phyloP scores from a whole-genome alignment of 2,113 vertebrate genomes.

The Sorex araneus region DNA sequence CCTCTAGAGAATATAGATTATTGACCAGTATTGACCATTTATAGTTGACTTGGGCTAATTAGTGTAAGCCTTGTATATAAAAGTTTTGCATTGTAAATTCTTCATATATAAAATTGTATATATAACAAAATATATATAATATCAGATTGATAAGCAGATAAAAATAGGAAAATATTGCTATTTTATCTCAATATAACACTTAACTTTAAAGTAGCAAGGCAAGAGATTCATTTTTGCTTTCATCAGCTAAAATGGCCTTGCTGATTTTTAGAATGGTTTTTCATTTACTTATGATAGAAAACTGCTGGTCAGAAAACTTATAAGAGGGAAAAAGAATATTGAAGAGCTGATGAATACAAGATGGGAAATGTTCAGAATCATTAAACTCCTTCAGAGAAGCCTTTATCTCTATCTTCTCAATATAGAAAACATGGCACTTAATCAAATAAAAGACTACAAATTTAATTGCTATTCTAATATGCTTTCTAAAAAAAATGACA shows the following conservation, averaged over 20 bases:
- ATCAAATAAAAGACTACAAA: conserved; percentile 55
- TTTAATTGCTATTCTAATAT: conserved; percentile 55
- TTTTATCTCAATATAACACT: conserved; percentile 62
- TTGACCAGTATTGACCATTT: not conserved
- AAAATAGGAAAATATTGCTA: not conserved
- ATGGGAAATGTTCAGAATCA: conserved; percentile 69
- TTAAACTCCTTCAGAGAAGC: conserved; percentile 58
- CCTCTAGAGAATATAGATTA: not conserved
- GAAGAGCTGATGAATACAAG: conserved; percentile 51
- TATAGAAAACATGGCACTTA: conserved; percentile 31
- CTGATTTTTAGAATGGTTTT: conserved; percentile 54
- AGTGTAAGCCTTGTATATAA: not conserved
- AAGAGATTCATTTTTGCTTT: conserved; percentile 63
- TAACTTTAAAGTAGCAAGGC: conserved; percentile 54
- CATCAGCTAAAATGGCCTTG: conserved; percentile 67
- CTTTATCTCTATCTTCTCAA: conserved; percentile 52
- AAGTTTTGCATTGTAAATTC: too few species aligned
- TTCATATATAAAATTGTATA: too few species aligned
- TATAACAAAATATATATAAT: too few species aligned
- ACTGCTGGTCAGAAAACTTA: conserved; percentile 55
- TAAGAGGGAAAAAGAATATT: conserved; percentile 33
- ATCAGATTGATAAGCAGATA: not conserved
- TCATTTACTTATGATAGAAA: conserved; percentile 65
- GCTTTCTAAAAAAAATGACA: conserved; percentile 42
- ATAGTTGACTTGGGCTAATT: not conserved